Evolutionary conservation across 2,113 vertebrate genomes (phyloP).

Genomic region (Elephantulus edwardii): DNA sequence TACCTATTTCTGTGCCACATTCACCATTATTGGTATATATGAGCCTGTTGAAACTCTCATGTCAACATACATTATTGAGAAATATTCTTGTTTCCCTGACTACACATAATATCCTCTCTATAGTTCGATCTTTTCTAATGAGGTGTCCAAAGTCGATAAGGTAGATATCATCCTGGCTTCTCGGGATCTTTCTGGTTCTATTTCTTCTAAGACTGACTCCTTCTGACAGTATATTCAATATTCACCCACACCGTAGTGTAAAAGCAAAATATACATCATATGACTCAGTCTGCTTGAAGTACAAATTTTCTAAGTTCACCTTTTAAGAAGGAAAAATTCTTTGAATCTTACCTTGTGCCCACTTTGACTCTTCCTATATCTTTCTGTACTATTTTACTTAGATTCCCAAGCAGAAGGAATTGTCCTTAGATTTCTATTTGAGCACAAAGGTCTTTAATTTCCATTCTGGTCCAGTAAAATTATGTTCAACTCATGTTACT

Average conservation of each 20-base stretch:
- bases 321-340: slow-evolving; percentile 46
- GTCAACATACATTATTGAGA: background rate
- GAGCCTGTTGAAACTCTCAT: background rate
- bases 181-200: background rate
- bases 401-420: slow-evolving; percentile 36
- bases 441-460: slow-evolving; percentile 40
- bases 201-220: background rate
- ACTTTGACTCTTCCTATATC: slow-evolving; percentile 1
- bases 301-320: background rate
- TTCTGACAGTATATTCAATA: background rate
- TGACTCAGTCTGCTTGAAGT: background rate
- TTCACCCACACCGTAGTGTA: background rate
- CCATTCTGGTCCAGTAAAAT: background rate
- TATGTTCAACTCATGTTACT: background rate
- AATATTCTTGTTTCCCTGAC: background rate
- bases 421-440: slow-evolving; percentile 48
- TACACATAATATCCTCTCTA: background rate
- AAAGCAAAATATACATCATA: background rate
- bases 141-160: background rate
- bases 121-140: background rate
- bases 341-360: slow-evolving; percentile 10
- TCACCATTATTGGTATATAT: background rate
- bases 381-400: background rate
- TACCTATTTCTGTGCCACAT: background rate
- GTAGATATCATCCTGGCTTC: background rate